A percentile compares a stretch with the other conserved stretches of the same genome.
These are phyloP conservation scores for Himalopsyche kuldschensis DNA, from an alignment of 2,888 invertebrate genomes.

Conservation along the genomic window DNA sequence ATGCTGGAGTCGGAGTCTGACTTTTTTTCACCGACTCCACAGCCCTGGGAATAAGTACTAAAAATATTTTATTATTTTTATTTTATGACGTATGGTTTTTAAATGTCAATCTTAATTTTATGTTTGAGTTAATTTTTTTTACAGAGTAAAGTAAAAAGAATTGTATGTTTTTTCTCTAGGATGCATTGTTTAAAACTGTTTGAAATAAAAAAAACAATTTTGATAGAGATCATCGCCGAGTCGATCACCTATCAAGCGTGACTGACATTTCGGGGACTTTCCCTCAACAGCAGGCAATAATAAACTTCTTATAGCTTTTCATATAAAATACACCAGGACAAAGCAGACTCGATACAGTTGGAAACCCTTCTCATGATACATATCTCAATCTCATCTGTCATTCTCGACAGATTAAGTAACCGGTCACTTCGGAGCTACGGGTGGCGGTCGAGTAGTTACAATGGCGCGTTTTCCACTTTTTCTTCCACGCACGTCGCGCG, in stretches of 20 bases:
- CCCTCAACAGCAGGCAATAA: neutral
- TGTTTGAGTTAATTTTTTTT: too few species aligned
- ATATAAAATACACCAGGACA: conserved; percentile 15
- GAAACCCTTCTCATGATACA: conserved; percentile 33
- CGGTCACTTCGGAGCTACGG: conserved; percentile 23
- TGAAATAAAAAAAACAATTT: neutral
- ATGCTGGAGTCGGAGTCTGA: too few species aligned
- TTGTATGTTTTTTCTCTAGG: neutral
- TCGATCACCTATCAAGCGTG: conserved; percentile 18
- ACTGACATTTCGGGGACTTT: neutral
- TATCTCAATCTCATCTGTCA: conserved; percentile 38
- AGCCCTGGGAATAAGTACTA: too few species aligned
- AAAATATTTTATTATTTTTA: too few species aligned
- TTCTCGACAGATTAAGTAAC: conserved; percentile 36
- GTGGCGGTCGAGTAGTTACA: neutral
- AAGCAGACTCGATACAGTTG: conserved; percentile 19
- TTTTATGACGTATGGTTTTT: too few species aligned
- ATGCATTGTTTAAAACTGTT: neutral
- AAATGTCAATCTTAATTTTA: too few species aligned
- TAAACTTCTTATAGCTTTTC: neutral
- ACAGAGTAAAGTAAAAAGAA: too few species aligned
- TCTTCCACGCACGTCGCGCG: neutral
- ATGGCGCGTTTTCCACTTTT: conserved; percentile 1
- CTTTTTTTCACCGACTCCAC: too few species aligned
- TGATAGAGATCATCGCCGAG: neutral